These are phyloP conservation scores for Ictalurus punctatus DNA, from an alignment of 2,113 vertebrate genomes.

Conservation along the genomic window DNA sequence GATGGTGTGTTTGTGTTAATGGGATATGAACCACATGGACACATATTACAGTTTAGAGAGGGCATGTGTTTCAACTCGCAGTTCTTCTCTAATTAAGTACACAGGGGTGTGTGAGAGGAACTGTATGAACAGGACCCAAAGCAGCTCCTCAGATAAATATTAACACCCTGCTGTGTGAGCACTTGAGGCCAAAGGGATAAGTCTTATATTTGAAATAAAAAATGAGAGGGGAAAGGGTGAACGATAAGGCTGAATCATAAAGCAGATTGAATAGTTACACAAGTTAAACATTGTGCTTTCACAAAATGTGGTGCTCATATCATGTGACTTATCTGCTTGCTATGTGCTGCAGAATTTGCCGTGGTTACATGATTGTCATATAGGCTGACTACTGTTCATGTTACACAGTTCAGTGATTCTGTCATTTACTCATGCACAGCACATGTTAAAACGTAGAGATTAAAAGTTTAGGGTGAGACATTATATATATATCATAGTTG, in stretches of 20 bases:
- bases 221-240: background rate
- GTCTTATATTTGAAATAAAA: background rate
- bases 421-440: background rate
- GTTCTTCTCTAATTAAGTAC: conserved; percentile 54
- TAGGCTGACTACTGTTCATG: background rate
- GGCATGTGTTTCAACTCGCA: conserved; percentile 37
- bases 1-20: conserved; percentile 2
- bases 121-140: conserved; percentile 2
- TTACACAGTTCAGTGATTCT: background rate
- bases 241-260: background rate
- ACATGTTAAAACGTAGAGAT: background rate
- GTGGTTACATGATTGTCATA: conserved; percentile 17
- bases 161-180: conserved; percentile 20
- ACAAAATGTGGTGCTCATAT: background rate
- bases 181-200: background rate
- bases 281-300: background rate
- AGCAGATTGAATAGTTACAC: background rate
- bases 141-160: conserved; percentile 21
- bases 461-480: background rate
- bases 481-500: background rate
- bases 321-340: conserved; percentile 4
- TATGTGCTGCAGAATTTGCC: background rate
- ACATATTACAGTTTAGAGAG: conserved; percentile 3
- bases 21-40: conserved; percentile 28
- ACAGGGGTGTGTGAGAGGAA: conserved; percentile 49